Evolutionary conservation across 2,113 vertebrate genomes (phyloP).

Genomic region (Rhabdomys dilectus): DNA sequence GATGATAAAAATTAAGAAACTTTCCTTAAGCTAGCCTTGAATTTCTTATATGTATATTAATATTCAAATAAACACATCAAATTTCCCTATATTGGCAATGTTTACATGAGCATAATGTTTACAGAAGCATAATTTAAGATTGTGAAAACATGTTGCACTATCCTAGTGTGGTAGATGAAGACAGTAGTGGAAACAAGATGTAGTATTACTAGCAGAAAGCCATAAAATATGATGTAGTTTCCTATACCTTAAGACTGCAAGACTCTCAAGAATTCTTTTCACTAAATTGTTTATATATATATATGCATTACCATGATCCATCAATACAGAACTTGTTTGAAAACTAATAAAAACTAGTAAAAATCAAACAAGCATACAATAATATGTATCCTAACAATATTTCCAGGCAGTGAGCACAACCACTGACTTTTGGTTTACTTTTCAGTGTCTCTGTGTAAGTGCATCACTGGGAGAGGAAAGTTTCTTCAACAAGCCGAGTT

Average conservation of each 20-base stretch:
- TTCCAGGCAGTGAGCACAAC: background rate
- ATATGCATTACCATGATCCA: background rate
- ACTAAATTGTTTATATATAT: background rate
- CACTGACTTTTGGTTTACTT: background rate
- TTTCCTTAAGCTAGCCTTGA: background rate
- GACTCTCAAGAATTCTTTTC: background rate
- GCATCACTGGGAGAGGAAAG: background rate
- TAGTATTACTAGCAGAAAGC: background rate
- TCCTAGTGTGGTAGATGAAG: background rate
- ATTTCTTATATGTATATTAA: background rate
- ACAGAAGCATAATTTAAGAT: no score
- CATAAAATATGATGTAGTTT: background rate
- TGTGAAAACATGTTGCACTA: background rate
- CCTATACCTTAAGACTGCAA: background rate
- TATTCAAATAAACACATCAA: background rate
- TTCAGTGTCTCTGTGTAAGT: background rate
- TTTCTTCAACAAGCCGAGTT: constrained; percentile 14
- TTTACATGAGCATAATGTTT: background rate
- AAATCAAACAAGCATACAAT: background rate
- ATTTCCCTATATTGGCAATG: background rate
- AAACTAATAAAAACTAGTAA: background rate
- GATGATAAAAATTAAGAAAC: background rate
- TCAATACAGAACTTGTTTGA: background rate
- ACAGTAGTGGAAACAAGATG: background rate
- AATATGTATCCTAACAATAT: background rate